phyloP scores from a whole-genome alignment of 2,797 vertebrate genomes.

The Adelosebastes latens region DNA sequence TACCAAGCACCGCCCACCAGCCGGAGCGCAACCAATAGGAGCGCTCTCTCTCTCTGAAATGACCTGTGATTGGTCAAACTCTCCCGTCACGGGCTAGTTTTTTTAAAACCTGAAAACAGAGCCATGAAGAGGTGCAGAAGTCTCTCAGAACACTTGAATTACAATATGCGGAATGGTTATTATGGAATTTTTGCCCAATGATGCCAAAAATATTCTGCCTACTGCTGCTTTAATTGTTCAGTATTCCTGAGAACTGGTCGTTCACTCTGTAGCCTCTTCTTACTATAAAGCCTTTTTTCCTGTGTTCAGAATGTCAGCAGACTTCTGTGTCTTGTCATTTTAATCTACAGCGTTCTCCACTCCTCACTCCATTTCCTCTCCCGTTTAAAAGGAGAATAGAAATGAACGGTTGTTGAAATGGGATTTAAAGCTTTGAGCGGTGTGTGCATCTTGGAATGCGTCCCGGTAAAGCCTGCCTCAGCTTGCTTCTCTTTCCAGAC shows the following conservation, averaged over 20 bases:
- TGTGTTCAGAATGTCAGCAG: neutral
- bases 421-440: slow-evolving; percentile 1
- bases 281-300: neutral
- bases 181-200: too few relatives aligned
- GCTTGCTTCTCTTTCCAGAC: slow-evolving; percentile 46
- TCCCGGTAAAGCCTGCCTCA: slow-evolving; percentile 39
- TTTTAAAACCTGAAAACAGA: too few relatives aligned
- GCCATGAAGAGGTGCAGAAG: too few relatives aligned
- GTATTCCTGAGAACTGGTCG: neutral
- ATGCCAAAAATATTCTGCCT: too few relatives aligned
- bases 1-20: too few relatives aligned
- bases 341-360: neutral
- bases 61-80: too few relatives aligned
- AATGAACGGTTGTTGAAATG: neutral
- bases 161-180: too few relatives aligned
- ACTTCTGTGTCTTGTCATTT: slow-evolving; percentile 36
- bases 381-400: neutral
- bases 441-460: slow-evolving; percentile 34
- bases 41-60: accelerated
- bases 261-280: neutral
- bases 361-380: slow-evolving; percentile 24
- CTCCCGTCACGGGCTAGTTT: too few relatives aligned
- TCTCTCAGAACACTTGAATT: too few relatives aligned
- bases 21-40: too few relatives aligned
- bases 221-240: neutral